Conservation (phyloP, 2,797 vertebrate species). For the Myotis myotis region DNA sequence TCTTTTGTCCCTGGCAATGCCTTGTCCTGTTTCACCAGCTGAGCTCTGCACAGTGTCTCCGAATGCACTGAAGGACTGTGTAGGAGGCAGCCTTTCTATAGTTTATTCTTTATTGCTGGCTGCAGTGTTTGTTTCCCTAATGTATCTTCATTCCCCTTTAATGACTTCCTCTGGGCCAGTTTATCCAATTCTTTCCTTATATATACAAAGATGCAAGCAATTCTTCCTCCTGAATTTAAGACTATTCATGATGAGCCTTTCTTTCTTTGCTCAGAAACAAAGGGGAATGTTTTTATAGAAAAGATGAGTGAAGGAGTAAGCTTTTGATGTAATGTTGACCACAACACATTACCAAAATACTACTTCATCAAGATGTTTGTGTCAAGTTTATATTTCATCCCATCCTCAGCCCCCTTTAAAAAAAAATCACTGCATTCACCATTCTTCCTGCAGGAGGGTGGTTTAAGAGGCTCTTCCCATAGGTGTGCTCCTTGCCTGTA, state of each 20-base stretch:
- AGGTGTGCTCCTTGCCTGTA: not conserved
- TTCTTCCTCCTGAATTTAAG: not conserved
- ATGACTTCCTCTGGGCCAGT: not conserved
- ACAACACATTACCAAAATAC: not conserved
- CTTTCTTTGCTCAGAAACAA: constrained; percentile 1
- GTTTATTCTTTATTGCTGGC: not conserved
- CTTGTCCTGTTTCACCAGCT: not conserved
- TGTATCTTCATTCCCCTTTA: not conserved
- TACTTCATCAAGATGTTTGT: not conserved
- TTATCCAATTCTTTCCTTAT: not conserved
- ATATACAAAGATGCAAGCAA: not conserved
- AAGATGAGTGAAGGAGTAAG: not conserved
- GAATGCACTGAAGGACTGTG: not conserved
- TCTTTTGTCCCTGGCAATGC: not conserved
- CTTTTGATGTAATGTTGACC: not conserved
- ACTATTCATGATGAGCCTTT: not conserved
- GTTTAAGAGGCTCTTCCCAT: not conserved
- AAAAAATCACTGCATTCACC: not conserved
- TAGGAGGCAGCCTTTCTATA: accelerated
- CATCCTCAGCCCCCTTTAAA: not conserved
- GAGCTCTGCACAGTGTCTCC: not conserved
- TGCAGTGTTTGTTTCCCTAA: not conserved
- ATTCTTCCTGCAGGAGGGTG: not conserved
- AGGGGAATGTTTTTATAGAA: not conserved
- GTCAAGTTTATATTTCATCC: not conserved